Evolutionary conservation across 2,113 vertebrate genomes (phyloP), one percentile per base, ranked within the genome.

Genomic region (Rhabdornis inornatus): DNA sequence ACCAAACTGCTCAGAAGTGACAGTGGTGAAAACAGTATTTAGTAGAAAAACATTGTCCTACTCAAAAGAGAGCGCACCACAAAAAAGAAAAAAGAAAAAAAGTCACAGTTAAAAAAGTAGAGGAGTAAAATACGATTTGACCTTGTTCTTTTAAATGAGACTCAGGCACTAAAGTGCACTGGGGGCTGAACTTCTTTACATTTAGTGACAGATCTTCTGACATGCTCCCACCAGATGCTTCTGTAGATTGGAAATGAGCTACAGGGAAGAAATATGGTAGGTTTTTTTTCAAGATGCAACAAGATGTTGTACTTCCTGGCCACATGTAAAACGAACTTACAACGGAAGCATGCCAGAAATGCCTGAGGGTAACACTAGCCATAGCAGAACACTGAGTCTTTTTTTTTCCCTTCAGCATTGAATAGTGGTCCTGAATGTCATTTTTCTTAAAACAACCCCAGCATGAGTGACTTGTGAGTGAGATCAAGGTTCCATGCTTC

Each of bases 241-340:
- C 71, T 80, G 92, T 90, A 96, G 89, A 84, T 88, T 97, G 96
- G 78, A 97, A 98, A 97, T 79, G 80, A 95, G 92, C 92, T 96
- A 94, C 65, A 95, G 89, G 82, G 84, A 97, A 97, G 96, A 97
- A 97, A 96, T 94, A 97, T 68, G 87, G 92, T 94, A 75, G 92
- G 95, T 91, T 97, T 95, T 97, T 95, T 97, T 97, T 96, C 92
- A 97, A 95, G 96, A 98, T 98, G 92, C 96, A 98, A 97, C 94
- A 97, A 97, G 97, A 98, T 97, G 96, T 97, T 97, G 83, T 97
- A 93, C 94, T 97, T 97, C 93, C 96, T 97, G 96, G 97, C 95
- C 96, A 97, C 91, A 88, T 98, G 94, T 94, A 97, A 98, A 98
- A 97, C 89, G 89, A 95, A 98, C 98, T 98, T 97, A 97, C 86